phyloP scores from a whole-genome alignment of 2,888 invertebrate genomes.

The Tachina lurida region DNA sequence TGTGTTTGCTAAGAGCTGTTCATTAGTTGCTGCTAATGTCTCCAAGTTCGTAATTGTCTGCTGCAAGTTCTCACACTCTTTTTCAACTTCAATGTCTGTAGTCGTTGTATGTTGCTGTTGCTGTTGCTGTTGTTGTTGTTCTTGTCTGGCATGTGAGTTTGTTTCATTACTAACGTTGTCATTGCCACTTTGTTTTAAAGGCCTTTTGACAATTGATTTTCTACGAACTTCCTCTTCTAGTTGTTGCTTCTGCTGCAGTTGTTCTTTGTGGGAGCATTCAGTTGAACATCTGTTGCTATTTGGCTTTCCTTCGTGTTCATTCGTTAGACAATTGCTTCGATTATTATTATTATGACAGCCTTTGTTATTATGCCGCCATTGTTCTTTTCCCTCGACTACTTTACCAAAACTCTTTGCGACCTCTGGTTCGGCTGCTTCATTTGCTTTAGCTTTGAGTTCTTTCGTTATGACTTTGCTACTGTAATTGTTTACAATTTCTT shows the following conservation, averaged over 20 bases:
- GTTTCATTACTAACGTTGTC: slow-evolving; percentile 50
- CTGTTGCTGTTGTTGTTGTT: not conserved
- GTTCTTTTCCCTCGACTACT: slow-evolving; percentile 45
- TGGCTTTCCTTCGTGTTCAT: slow-evolving; percentile 69
- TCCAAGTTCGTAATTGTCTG: slow-evolving; percentile 56
- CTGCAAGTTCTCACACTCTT: slow-evolving; percentile 61
- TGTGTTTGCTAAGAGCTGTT: slow-evolving; percentile 53
- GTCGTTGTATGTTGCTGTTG: slow-evolving; percentile 27
- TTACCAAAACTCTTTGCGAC: slow-evolving; percentile 6
- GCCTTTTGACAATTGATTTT: slow-evolving; percentile 60
- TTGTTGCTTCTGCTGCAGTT: slow-evolving; percentile 69
- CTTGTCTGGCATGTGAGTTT: slow-evolving; percentile 20
- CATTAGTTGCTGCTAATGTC: slow-evolving; percentile 54
- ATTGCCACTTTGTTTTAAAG: slow-evolving; percentile 68
- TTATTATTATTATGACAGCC: slow-evolving; percentile 76
- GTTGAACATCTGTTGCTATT: slow-evolving; percentile 68
- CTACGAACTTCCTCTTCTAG: slow-evolving; percentile 46
- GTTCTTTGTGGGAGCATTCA: slow-evolving; percentile 71
- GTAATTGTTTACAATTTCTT: slow-evolving; percentile 70
- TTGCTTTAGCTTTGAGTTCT: slow-evolving; percentile 69
- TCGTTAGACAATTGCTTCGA: slow-evolving; percentile 71
- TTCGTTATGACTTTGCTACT: slow-evolving; percentile 75
- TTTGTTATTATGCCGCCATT: slow-evolving; percentile 72
- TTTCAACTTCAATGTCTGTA: slow-evolving; percentile 32
- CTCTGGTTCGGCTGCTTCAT: slow-evolving; percentile 55